Base-by-base conservation (phyloP, 2,113 vertebrate species). In the Lagopus muta region DNA sequence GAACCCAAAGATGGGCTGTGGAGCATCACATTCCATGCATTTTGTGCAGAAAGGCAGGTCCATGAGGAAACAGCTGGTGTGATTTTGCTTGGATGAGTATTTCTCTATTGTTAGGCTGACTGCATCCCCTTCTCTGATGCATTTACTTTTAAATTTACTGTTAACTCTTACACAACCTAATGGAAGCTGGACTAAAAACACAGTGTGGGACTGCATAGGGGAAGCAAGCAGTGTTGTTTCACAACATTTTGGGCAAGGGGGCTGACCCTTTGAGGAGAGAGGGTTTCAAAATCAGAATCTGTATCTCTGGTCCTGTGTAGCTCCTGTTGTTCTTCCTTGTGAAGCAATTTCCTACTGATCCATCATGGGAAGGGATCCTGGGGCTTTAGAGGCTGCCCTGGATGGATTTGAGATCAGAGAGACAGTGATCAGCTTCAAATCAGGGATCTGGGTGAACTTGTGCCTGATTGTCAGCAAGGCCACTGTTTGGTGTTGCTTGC, bases 121-220 rank as follows among this genome's bases (percentile, higher is more conserved):
- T 0, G 27, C 1, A 0, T 13, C 3, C 2, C 13, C 21, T 20
- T 45, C 62, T 40, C 42, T 5, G n/a, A 36, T 74, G 82, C 13
- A 2, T 83, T 84, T 47, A 3, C 62, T 34, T 18, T 13, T 72
- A 9, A 4, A 1, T 48, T 69, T 8, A 4, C 45, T 11, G 22
- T 16, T n/a, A 38, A 43, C 55, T 79, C 0, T 52, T 86, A 3
- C 30, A 32, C 73, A 81, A 6, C 27, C 30, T 28, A 2, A 5
- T 0, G n/a, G 1, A 9, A 74, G 50, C 61, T 32, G 43, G 25
- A 55, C 36, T 24, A 14, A 43, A 57, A 30, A 55, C 28, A 16
- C 61, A 54, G 15, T 20, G 19, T 24, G 55, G 69, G 36, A 4
- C 30, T 7, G 42, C 10, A 3, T 1, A 10, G 40, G n/a, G 69